Evolutionary conservation across 2,113 vertebrate genomes (phyloP).

Genomic region (Myiopsitta monachus): DNA sequence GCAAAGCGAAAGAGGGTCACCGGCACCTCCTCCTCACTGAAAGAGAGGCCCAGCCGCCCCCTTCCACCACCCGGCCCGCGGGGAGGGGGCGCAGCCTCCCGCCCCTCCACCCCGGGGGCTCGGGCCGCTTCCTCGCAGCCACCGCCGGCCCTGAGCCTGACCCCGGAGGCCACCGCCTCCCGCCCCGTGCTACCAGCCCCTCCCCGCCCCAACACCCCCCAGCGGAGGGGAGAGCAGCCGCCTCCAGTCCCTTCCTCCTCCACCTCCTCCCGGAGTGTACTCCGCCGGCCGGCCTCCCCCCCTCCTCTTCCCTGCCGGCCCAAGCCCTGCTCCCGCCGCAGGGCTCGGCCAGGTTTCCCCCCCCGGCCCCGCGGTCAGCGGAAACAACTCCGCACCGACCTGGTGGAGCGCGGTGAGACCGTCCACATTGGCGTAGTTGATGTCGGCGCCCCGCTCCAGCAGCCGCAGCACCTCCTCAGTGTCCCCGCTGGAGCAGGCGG

Average conservation of each 20-base stretch:
- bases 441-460: constrained; percentile 94
- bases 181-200: neutral
- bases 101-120: neutral
- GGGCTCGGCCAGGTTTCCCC: neutral
- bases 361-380: neutral
- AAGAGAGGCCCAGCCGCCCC: neutral
- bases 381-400: constrained; percentile 71
- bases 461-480: constrained; percentile 94
- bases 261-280: neutral
- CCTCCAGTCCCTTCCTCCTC: neutral
- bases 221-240: neutral
- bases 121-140: neutral
- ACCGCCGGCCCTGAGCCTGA: neutral
- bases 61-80: neutral
- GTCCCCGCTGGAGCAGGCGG: constrained; percentile 96
- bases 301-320: neutral
- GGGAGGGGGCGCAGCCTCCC: neutral
- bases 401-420: constrained; percentile 97
- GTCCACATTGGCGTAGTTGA: constrained; percentile 99
- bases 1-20: neutral
- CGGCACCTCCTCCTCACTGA: neutral
- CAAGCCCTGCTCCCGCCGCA: neutral
- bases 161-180: neutral
- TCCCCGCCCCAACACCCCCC: constrained; percentile 21
- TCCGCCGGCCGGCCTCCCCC: neutral